Evolutionary conservation across 2,113 vertebrate genomes (phyloP).

Genomic region (Aphelocoma coerulescens): DNA sequence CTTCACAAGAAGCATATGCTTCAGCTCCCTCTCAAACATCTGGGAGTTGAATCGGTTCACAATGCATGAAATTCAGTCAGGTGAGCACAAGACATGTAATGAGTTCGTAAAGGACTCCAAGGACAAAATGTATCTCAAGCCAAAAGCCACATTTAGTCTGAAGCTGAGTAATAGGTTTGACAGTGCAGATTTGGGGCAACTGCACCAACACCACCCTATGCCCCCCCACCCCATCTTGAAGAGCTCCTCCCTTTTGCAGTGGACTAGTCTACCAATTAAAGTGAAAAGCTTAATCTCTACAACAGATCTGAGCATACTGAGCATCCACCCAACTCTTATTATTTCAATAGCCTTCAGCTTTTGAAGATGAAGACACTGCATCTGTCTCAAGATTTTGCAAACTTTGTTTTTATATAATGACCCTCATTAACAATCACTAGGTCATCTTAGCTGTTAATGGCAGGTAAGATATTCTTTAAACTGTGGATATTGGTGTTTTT

Average conservation of each 20-base stretch:
- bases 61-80: neutral
- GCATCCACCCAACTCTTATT: neutral
- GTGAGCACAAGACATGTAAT: neutral
- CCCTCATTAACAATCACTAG: neutral
- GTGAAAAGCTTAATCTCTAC: neutral
- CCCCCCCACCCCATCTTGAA: rapidly evolving
- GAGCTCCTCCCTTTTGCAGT: neutral
- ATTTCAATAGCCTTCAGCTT: neutral
- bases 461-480: neutral
- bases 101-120: neutral
- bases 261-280: neutral
- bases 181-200: neutral
- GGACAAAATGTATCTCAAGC: neutral
- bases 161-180: neutral
- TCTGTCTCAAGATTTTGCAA: neutral
- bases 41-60: neutral
- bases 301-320: neutral
- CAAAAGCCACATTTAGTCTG: neutral
- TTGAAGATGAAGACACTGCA: neutral
- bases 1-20: neutral
- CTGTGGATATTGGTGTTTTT: neutral
- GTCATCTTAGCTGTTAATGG: neutral
- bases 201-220: neutral
- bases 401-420: neutral
- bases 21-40: neutral